These are phyloP conservation scores for Tetanocera ferruginea DNA, from an alignment of 2,888 invertebrate genomes.

Conservation along the genomic window DNA sequence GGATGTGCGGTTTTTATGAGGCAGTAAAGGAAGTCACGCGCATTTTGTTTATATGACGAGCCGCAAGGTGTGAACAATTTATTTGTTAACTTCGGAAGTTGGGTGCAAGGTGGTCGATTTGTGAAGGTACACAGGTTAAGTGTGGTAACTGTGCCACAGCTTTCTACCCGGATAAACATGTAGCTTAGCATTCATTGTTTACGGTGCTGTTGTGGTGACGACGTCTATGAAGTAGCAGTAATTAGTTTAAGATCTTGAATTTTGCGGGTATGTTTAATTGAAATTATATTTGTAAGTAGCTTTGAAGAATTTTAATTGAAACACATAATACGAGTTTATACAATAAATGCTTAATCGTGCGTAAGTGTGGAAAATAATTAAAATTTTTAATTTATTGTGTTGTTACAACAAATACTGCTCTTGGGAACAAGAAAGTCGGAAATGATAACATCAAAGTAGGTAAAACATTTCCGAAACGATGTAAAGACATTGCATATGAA, in stretches of 20 bases:
- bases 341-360: background rate
- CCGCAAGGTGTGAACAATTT: slow-evolving; percentile 35
- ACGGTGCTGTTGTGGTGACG: background rate
- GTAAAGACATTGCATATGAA: too few relatives aligned
- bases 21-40: slow-evolving; percentile 62
- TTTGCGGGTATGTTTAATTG: background rate
- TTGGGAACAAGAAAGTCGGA: too few relatives aligned
- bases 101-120: background rate
- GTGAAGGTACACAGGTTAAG: background rate
- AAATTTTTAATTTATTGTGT: too few relatives aligned
- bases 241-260: background rate
- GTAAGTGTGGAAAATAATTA: too few relatives aligned
- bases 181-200: background rate
- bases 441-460: too few relatives aligned
- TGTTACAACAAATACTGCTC: too few relatives aligned
- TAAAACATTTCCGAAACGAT: too few relatives aligned
- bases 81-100: slow-evolving; percentile 5
- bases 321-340: background rate
- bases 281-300: slow-evolving; percentile 1
- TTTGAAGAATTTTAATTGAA: slow-evolving; percentile 9
- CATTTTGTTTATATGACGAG: slow-evolving; percentile 60
- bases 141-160: too few relatives aligned
- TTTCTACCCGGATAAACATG: too few relatives aligned
- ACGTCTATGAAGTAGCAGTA: background rate
- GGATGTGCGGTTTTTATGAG: slow-evolving; percentile 63